A percentile compares a stretch with the other conserved stretches of the same genome.
These are phyloP conservation scores for Stenotaenia linearis DNA, from an alignment of 2,888 invertebrate species.

Conservation along the genomic window DNA sequence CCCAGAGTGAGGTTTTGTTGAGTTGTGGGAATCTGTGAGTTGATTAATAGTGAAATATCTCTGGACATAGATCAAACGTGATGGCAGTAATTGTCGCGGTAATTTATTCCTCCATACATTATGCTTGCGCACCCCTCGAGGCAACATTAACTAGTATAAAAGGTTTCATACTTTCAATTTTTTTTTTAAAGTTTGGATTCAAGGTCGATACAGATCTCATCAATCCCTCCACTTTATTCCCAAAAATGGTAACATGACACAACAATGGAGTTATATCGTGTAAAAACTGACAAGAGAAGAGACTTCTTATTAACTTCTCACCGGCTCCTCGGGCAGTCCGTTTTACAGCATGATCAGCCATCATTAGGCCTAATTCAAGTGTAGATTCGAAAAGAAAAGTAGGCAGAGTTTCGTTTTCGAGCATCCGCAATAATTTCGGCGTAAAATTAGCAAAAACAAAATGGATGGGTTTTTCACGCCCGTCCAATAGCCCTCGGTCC, in stretches of 20 bases:
- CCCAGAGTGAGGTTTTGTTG: no score
- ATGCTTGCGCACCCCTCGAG: neutral
- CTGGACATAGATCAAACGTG: neutral
- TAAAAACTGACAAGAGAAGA: neutral
- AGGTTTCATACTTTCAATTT: neutral
- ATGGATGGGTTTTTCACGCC: neutral
- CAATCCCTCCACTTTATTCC: no score
- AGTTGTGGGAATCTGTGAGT: neutral
- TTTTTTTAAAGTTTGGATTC: neutral
- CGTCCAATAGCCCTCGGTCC: neutral
- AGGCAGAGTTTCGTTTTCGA: no score
- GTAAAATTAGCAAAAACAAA: neutral
- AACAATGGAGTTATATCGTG: neutral
- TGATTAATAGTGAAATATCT: constrained; percentile 23
- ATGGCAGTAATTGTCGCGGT: constrained; percentile 5
- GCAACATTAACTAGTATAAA: constrained; percentile 8
- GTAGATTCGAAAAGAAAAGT: no score
- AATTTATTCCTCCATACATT: constrained; percentile 6
- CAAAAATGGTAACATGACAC: no score
- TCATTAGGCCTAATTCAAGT: neutral
- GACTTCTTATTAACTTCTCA: neutral
- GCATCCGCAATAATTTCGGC: neutral
- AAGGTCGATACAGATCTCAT: no score
- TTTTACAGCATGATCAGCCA: neutral
- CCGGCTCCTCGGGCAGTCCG: neutral